phyloP scores from a whole-genome alignment of 2,113 vertebrate genomes.

The Chionis minor region DNA sequence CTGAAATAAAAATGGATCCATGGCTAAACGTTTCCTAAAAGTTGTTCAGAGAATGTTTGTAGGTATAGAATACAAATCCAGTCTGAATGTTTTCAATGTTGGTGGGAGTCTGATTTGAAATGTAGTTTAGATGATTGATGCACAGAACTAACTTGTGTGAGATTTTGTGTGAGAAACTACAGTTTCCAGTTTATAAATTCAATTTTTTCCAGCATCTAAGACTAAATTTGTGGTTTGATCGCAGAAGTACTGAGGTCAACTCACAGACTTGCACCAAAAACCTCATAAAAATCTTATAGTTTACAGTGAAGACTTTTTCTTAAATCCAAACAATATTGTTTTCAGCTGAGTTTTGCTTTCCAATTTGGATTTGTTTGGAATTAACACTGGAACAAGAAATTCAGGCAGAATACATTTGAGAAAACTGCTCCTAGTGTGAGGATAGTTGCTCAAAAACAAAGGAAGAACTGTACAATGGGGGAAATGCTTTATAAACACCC shows the following conservation, averaged over 20 bases:
- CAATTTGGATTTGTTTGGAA: not conserved
- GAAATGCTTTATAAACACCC: not conserved
- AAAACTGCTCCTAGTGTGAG: not conserved
- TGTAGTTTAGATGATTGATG: not conserved
- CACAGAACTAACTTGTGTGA: not conserved
- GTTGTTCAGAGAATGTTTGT: not conserved
- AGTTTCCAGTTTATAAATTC: not conserved
- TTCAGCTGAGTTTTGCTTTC: not conserved
- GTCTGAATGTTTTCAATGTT: not conserved
- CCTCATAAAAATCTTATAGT: not conserved
- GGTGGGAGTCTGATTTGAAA: not conserved
- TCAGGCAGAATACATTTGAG: not conserved
- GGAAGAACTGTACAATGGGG: not conserved
- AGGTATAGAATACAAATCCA: not conserved
- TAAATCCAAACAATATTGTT: not conserved
- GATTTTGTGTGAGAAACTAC: not conserved
- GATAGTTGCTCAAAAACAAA: not conserved
- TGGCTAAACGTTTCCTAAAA: not conserved
- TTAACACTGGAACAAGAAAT: not conserved
- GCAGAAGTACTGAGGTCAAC: not conserved
- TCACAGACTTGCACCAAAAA: not conserved
- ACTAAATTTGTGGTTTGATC: not conserved
- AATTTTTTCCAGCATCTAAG: not conserved
- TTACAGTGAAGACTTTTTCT: not conserved
- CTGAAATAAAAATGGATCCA: not conserved